Evolutionary conservation across 2,888 invertebrate species (phyloP), one percentile per base, ranked within the genome.

Genomic region (Hyppa rectilinea): DNA sequence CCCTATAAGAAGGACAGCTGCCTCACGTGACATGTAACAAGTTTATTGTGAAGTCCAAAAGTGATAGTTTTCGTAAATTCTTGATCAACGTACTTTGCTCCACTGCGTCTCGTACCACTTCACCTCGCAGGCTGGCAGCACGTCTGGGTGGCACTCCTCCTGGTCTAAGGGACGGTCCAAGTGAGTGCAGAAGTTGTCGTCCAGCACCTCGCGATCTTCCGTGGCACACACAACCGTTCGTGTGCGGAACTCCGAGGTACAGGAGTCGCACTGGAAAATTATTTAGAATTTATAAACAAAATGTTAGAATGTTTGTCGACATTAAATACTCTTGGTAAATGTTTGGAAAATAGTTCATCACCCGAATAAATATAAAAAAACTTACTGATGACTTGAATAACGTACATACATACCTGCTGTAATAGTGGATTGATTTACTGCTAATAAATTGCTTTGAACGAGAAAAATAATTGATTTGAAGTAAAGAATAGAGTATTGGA

Each of bases 61-160:
- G 5, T 17, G 17, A 17, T 17, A 17, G 20, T 9, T 20, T 43
- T 43, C 7, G 20, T 43, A 43, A 45, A 45, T 45, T n/a, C 9
- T 45, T 9, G n/a, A 9, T 45, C 45, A 56, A 26, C 68, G 9
- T 93, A 98, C 98, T 94, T 98, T 97, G 91, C 98, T 98, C 99
- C 99, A 99, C 86, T 99, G 98, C 0, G 98, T 97, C 2, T 98
- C 97, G 88, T 98, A 98, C 99, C 99, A 99, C 90, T 97, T 97
- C 87, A 96, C 97, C 74, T 97, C 96, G 92, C 99, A 99, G 2
- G 96, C 93, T 0, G 97, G 96, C 29, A 94, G 87, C 36, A 96
- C 92, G n/a, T 92, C 88, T 0, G 95, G 91, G 40, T 97, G 96
- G 86, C 99, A 99, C 5, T 97, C 92, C 71, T 97, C 96, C n/a